Conservation (phyloP, 2,113 vertebrate species). For the Hiodon alosoides region DNA sequence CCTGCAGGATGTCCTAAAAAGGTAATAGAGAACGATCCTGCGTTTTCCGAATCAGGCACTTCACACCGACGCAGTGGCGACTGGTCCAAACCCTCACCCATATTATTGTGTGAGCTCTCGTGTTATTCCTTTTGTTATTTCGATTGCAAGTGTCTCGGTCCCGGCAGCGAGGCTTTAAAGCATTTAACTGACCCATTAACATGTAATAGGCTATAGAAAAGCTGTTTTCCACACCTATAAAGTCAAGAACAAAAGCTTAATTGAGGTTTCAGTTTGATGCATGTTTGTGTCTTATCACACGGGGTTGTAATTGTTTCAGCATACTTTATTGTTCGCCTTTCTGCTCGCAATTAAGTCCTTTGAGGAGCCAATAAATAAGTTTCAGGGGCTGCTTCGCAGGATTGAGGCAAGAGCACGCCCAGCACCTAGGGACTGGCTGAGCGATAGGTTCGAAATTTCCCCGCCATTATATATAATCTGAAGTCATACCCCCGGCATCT, state of each 20-base stretch:
- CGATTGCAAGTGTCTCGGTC: neutral
- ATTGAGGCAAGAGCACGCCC: slow-evolving; percentile 6
- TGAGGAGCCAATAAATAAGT: slow-evolving; percentile 34
- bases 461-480: too few species aligned
- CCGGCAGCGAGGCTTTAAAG: slow-evolving; percentile 18
- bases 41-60: too few species aligned
- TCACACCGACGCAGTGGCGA: too few species aligned
- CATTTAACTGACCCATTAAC: slow-evolving; percentile 28
- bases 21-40: too few species aligned
- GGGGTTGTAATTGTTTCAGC: slow-evolving; percentile 27
- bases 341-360: slow-evolving; percentile 35
- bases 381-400: slow-evolving; percentile 19
- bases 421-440: too few species aligned
- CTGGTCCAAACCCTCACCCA: too few species aligned
- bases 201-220: slow-evolving; percentile 30
- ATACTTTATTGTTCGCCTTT: slow-evolving; percentile 32
- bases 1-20: too few species aligned
- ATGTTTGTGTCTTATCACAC: slow-evolving; percentile 25
- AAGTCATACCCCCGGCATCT: too few species aligned
- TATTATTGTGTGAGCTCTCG: neutral
- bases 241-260: slow-evolving; percentile 25
- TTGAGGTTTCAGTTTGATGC: slow-evolving; percentile 24
- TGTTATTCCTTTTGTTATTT: slow-evolving; percentile 20
- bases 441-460: too few species aligned
- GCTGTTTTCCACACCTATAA: slow-evolving; percentile 33